Evolutionary conservation across 37 sponge, comb jelly and placozoan genomes (phyloP), one percentile per base, ranked within the genome.

Genomic region (Chondrilla cf. caribensis): DNA sequence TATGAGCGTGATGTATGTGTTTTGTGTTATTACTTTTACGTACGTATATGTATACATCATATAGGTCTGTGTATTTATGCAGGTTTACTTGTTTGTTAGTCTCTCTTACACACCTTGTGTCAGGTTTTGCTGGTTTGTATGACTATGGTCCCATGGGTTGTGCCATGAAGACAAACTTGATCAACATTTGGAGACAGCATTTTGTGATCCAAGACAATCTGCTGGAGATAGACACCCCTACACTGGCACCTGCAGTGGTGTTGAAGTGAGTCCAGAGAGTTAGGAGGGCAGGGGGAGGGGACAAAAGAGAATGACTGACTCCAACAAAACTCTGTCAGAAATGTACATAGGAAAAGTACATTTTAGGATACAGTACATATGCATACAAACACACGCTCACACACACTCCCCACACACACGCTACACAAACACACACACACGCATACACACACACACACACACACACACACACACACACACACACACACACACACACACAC

Each of bases 121-220:
- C 62, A 88, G 95, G 97, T 51, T 86, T 92, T 18, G 95, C 96
- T 81, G 99, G 99, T 17, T 76, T 98, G 47, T 98, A 93, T 79
- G 96, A 98, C 81, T 91, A 78, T 71, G 99, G 99, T 6, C 96
- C 99, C 0, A 88, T 96, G 88, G 99, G 99, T 0, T 95, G 94
- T 90, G 93, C 96, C 39, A 91, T 98, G 93, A 96, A 94, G 84
- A 81, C 84, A 41, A 91, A 95, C 77, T 70, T 98, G 37, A 38
- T 98, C 42, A 88, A 89, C 21, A 58, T 84, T 58, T 98, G 99
- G 99, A 77, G 95, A 58, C 85, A 85, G 9, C 96, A 98, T 70
- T 98, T 98, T 92, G 93, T 98, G 33, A 81, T 92, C 78, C 94
- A 95, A 83, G 99, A 98, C 79, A 44, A 83, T 38, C 89, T 98